These are phyloP conservation scores for Leuctra nigra DNA, from an alignment of 2,888 invertebrate species.

Conservation along the genomic window DNA sequence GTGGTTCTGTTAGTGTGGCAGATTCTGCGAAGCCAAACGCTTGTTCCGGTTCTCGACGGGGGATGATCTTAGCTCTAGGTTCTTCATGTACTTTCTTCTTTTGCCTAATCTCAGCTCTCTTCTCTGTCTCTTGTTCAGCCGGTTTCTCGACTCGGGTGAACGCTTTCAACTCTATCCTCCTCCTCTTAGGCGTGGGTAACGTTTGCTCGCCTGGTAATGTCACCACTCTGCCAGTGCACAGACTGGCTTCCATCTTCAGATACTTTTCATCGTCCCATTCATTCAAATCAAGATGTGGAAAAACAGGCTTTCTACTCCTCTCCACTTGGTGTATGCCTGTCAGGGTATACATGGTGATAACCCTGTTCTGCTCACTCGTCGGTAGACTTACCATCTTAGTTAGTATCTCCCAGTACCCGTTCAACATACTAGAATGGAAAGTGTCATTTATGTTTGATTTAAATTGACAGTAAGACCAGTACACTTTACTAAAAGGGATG, in stretches of 20 bases:
- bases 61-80: too few relatives aligned
- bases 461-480: neutral
- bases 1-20: too few relatives aligned
- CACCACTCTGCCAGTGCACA: neutral
- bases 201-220: neutral
- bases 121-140: too few relatives aligned
- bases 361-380: neutral
- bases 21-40: too few relatives aligned
- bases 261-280: neutral
- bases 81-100: too few relatives aligned
- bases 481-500: neutral
- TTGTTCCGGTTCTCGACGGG: too few relatives aligned
- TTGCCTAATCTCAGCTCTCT: too few relatives aligned
- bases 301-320: neutral
- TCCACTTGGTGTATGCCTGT: neutral
- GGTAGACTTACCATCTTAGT: neutral
- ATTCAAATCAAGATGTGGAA: neutral
- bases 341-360: neutral
- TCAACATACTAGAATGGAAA: neutral
- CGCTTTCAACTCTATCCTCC: too few relatives aligned
- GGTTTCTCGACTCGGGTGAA: too few relatives aligned
- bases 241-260: neutral
- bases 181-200: too few relatives aligned
- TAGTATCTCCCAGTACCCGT: neutral
- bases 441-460: neutral